Conservation (phyloP, 2,797 vertebrate genomes). For the Anisognathus igniventris region DNA sequence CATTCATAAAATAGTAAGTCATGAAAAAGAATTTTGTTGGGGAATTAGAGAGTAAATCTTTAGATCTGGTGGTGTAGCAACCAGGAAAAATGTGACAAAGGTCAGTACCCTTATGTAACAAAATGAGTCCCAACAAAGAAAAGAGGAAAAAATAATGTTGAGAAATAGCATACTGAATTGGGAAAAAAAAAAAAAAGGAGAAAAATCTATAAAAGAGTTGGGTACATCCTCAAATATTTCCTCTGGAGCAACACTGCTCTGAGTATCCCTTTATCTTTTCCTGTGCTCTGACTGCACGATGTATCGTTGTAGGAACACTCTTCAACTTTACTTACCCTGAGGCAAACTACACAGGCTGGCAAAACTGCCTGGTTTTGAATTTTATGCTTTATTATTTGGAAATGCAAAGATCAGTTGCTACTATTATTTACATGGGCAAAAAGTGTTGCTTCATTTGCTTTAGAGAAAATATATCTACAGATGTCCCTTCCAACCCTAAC, state of each 20-base stretch:
- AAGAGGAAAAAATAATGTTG: fast-evolving
- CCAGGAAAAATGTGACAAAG: not conserved
- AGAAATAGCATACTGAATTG: not conserved
- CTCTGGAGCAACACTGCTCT: not conserved
- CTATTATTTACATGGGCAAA: not conserved
- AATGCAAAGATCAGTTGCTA: not conserved
- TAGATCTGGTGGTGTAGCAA: not conserved
- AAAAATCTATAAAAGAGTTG: not conserved
- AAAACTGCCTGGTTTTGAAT: not conserved
- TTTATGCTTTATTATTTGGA: not conserved
- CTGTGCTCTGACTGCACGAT: not conserved
- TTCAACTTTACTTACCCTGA: not conserved
- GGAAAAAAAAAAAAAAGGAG: not conserved
- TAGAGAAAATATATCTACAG: not conserved
- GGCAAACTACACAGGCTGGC: not conserved
- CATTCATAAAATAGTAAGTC: not conserved
- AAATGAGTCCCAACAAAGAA: not conserved
- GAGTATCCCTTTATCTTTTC: not conserved
- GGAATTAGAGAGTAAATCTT: not conserved
- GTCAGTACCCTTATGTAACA: not conserved
- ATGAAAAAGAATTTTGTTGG: not conserved
- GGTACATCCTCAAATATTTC: not conserved
- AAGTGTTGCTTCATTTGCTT: not conserved
- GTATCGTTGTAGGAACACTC: not conserved
- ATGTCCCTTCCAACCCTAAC: not conserved